phyloP scores from a whole-genome alignment of 2,888 invertebrate genomes.

The Drosophila kanekoi region DNA sequence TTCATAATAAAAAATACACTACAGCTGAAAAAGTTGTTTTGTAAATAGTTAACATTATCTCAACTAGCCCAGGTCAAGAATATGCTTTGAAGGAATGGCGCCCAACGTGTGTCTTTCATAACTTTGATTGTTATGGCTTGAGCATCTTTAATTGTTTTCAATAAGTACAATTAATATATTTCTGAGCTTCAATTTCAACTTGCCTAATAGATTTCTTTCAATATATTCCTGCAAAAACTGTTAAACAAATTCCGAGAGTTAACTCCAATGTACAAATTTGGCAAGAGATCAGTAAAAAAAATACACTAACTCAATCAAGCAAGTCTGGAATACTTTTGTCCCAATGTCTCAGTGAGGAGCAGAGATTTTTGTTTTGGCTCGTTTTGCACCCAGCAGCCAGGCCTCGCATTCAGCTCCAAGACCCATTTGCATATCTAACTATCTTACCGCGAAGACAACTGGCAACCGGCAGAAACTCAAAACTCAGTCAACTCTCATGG shows the following conservation, averaged over 20 bases:
- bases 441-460: constrained; percentile 57
- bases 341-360: not conserved
- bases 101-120: too few relatives aligned
- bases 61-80: too few relatives aligned
- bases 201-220: too few relatives aligned
- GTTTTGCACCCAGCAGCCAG: constrained; percentile 1
- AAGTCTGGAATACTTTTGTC: not conserved
- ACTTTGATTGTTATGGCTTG: not conserved
- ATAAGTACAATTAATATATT: not conserved
- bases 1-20: too few relatives aligned
- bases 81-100: too few relatives aligned
- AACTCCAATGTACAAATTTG: not conserved
- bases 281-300: not conserved
- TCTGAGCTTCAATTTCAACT: not conserved
- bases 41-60: too few relatives aligned
- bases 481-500: constrained; percentile 29
- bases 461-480: constrained; percentile 7
- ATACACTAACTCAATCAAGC: not conserved
- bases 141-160: not conserved
- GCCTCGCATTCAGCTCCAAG: constrained; percentile 6
- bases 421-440: constrained; percentile 71
- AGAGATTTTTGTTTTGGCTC: not conserved
- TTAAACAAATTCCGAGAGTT: too few relatives aligned
- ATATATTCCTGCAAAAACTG: too few relatives aligned
- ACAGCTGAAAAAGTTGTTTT: too few relatives aligned